A percentile compares a stretch with the other conserved stretches of the same genome.
phyloP scores from a whole-genome alignment of 1,140 invertebrate species.

The Harlomillsia oculata region DNA sequence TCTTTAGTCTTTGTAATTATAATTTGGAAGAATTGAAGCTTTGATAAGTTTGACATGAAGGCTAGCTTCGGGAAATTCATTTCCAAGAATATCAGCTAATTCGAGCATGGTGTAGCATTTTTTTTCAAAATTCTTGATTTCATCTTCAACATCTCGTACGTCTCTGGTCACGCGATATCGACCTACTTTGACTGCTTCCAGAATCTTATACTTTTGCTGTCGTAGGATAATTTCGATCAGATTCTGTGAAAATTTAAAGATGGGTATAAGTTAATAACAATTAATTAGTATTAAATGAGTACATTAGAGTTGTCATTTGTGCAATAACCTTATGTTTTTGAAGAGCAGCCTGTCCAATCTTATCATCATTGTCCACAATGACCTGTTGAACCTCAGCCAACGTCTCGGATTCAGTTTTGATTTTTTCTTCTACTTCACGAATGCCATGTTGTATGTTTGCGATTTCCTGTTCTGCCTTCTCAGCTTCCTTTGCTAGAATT shows the following conservation, averaged over 20 bases:
- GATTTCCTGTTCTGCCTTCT: constrained; percentile 27
- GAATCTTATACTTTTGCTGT: constrained; percentile 30
- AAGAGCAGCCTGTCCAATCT: constrained; percentile 22
- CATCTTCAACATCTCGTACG: constrained; percentile 21
- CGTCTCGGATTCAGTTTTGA: constrained; percentile 11
- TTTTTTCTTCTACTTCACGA: constrained; percentile 17
- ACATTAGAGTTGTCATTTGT: too few species aligned
- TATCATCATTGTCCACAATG: constrained; percentile 20
- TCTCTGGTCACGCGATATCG: constrained; percentile 25
- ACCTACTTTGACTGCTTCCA: constrained; percentile 26
- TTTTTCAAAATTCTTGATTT: constrained; percentile 34
- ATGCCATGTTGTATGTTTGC: constrained; percentile 20
- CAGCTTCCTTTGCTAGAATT: constrained; percentile 28
- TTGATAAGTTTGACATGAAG: constrained; percentile 31
- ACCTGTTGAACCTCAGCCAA: constrained; percentile 17
- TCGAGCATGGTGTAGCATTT: constrained; percentile 27
- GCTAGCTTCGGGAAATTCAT: constrained; percentile 24
- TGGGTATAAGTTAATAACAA: background rate
- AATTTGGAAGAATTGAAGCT: constrained; percentile 28
- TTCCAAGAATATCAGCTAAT: constrained; percentile 18
- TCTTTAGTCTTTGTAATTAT: too few species aligned
- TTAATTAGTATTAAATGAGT: background rate
- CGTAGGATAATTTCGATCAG: constrained; percentile 30
- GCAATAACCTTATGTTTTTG: constrained; percentile 30
- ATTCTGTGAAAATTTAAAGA: constrained; percentile 16